Evolutionary conservation across 2,797 vertebrate genomes (phyloP).

Genomic region (Sternotherus odoratus): DNA sequence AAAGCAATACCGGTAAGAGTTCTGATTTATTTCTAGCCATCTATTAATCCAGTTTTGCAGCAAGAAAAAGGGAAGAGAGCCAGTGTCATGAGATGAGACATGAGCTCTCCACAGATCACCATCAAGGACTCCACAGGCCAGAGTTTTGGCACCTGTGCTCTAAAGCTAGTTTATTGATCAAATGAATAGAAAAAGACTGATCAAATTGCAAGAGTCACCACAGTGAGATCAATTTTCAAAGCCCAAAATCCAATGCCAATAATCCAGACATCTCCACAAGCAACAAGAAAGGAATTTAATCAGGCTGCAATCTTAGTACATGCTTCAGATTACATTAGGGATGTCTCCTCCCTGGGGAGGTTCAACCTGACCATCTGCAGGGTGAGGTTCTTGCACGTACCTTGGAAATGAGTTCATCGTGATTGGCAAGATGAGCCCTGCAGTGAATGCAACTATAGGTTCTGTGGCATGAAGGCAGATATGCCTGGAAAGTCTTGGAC

Average conservation of each 20-base stretch:
- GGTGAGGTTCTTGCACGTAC: constrained; percentile 75
- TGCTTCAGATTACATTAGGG: too few species aligned
- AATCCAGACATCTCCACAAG: neutral
- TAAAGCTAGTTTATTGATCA: neutral
- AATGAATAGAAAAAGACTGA: neutral
- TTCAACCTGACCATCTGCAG: neutral
- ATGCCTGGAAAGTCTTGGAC: constrained; percentile 99
- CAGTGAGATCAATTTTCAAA: neutral
- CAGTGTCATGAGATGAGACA: rapidly evolving
- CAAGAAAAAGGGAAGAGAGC: neutral
- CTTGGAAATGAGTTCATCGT: constrained; percentile 99
- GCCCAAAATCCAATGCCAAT: rapidly evolving
- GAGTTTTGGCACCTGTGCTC: neutral
- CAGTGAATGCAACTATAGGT: constrained; percentile 99
- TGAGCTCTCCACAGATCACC: neutral
- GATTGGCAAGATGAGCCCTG: constrained; percentile 97
- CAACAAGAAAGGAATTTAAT: neutral
- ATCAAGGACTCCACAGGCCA: neutral
- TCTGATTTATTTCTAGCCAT: neutral
- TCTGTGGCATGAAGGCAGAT: constrained; percentile 96
- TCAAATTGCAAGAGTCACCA: neutral
- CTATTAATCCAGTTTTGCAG: neutral
- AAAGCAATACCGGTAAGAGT: neutral
- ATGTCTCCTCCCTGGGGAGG: neutral
- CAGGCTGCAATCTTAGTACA: neutral